Evolutionary conservation across 1,140 invertebrate species (phyloP), one percentile per base, ranked within the genome.

Genomic region (Drosophila seguyi): DNA sequence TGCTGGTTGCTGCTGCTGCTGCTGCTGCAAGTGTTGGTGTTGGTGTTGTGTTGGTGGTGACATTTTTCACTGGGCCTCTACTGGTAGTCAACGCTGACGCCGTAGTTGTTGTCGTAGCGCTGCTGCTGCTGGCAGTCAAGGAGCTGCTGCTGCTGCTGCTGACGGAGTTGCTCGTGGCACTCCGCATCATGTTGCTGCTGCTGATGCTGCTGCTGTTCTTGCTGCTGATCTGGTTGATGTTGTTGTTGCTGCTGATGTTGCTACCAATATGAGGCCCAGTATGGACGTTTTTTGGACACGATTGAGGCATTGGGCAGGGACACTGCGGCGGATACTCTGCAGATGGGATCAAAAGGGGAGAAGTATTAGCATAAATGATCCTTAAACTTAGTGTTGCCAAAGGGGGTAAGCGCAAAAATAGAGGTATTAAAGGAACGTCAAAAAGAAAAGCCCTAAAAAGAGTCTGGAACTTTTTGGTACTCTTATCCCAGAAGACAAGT

Each of bases 251-350:
- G 85, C 53, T 86, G 81, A 77, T 92, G 91, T 91, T 93, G 92
- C 92, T 96, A 97, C 97, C 96, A 97, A 96, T 97, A 97, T 96
- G 97, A 96, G 97, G 97, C 95, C 97, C 97, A 97, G 97, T 97
- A 97, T 95, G 96, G 95, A 96, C 97, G 97, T 98, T 98, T 98
- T 97, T 98, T 98, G 97, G 96, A 97, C 96, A 97, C 94, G 96
- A 95, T 94, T 97, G 96, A 86, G 91, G 96, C 94, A 97, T 95
- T 93, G 96, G 96, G 94, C 96, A 97, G 85, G 96, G 96, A 93
- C 96, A 97, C 93, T 95, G 94, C 68, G 94, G 93, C 87, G 93
- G 93, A 93, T 92, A 92, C 41, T 95, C 95, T 95, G 83, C 39
- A 93, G 63, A 6, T 10, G 14, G 0, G 25, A 29, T 20, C 18